A percentile compares a stretch with the other conserved stretches of the same genome.
Conservation (phyloP, 2,797 vertebrate species). For the Cryptoblepharus egeriae region DNA sequence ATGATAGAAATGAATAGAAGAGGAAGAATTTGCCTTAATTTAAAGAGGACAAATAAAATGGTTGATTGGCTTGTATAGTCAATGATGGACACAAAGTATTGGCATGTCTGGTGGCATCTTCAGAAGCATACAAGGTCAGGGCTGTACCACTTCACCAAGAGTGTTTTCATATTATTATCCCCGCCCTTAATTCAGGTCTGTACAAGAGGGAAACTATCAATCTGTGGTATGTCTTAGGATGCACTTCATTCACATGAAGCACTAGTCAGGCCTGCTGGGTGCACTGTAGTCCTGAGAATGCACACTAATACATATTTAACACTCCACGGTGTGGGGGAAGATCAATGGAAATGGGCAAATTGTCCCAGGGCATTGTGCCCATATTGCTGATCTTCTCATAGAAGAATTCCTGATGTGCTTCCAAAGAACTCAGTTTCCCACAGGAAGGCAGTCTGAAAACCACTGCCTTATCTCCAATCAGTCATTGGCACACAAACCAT, state of each 20-base stretch:
- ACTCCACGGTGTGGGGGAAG: neutral
- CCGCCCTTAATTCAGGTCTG: neutral
- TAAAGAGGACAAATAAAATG: conserved; percentile 22
- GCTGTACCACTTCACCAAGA: neutral
- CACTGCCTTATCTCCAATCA: too few species aligned
- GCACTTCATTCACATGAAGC: neutral
- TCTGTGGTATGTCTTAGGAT: neutral
- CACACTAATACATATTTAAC: neutral
- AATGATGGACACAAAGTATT: conserved; percentile 38
- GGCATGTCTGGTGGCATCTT: neutral
- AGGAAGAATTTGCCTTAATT: conserved; percentile 76
- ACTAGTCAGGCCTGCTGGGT: neutral
- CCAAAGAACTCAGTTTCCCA: neutral
- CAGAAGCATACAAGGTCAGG: neutral
- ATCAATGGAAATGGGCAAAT: too few species aligned
- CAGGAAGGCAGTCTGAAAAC: neutral
- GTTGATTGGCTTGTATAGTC: conserved; percentile 37
- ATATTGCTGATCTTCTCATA: neutral
- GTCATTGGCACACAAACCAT: too few species aligned
- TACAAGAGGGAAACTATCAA: neutral
- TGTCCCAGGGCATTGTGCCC: neutral
- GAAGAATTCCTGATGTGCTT: neutral
- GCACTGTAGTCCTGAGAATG: neutral
- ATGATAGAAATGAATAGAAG: conserved; percentile 44
- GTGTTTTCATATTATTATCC: neutral